Evolutionary conservation across 2,888 invertebrate species (phyloP).

Genomic region (Andrena dorsata): DNA sequence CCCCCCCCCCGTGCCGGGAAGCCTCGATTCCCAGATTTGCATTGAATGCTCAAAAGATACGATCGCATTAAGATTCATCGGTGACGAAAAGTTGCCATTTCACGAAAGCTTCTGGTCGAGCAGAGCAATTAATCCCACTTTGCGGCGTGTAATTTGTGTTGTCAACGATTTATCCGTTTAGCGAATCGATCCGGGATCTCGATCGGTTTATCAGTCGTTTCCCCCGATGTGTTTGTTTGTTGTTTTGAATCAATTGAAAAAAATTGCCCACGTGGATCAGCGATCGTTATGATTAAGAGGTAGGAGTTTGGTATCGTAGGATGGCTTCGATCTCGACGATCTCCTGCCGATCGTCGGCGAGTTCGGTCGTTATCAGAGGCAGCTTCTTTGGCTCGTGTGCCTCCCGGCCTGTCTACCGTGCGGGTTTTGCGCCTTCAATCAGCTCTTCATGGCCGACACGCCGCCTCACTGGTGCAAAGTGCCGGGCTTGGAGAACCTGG

Average conservation of each 20-base stretch:
- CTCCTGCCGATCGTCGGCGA: constrained; percentile 94
- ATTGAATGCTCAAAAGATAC: too few species aligned
- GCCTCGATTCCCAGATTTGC: too few species aligned
- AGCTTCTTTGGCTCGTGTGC: constrained; percentile 94
- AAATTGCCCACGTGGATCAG: background rate
- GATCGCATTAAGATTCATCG: too few species aligned
- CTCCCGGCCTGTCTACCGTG: constrained; percentile 95
- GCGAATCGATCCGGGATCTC: too few species aligned
- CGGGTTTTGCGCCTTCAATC: constrained; percentile 96
- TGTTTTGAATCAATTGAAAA: too few species aligned
- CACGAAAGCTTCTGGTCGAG: too few species aligned
- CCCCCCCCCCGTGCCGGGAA: too few species aligned
- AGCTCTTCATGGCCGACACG: constrained; percentile 95
- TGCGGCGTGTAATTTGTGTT: background rate
- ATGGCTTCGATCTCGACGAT: constrained; percentile 93
- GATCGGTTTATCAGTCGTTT: too few species aligned
- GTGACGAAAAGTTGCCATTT: too few species aligned
- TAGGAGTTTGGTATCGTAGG: constrained; percentile 77
- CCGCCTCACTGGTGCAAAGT: constrained; percentile 95
- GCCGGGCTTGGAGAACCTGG: constrained; percentile 87
- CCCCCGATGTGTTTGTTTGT: too few species aligned
- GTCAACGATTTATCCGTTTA: background rate
- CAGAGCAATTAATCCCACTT: too few species aligned
- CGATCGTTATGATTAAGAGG: constrained; percentile 29
- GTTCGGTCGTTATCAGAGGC: constrained; percentile 95